Base-by-base conservation (phyloP, 2,888 invertebrate genomes). In the Coenonympha arcania region DNA sequence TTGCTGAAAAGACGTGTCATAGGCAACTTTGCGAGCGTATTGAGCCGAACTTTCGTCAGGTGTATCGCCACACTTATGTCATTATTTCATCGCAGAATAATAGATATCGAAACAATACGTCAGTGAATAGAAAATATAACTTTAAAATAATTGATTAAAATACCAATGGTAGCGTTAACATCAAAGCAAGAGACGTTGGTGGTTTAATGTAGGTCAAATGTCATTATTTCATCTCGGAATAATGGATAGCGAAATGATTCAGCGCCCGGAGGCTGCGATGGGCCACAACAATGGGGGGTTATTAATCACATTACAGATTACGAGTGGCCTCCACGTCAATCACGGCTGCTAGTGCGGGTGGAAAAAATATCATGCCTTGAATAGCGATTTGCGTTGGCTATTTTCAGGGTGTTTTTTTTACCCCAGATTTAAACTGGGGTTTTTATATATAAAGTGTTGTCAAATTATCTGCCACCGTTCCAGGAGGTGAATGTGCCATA, bases 221-320 rank as follows among this genome's bases (percentile, higher is more conserved):
- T 43, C 20, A 43, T 43, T 18, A 30, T 24, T 30, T 33, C 31
- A 41, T 41, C 43, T 16, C 15, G 15, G 31, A 24, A 44, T 44
- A 44, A 44, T 44, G 24, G 33, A 34, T 34, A 30, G 19, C 13
- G 36, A 36, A 48, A 34, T 42, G 19, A 48, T 34, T 42, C 48
- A 36, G 48, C 42, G 33, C 34, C 48, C 11, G 18, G 18, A 36
- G 34, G 36, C 28, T 48, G 37, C 37, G 39, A 44, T 44, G 49
- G 30, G 13, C 44, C 44, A 47, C 40, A 47, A 55, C 52, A 55
- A 55, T 55, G 42, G 31, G n/a, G 31, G 52, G 47, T 44, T 52
- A 55, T 55, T 52, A 55, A 55, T 55, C 55, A 50, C 52, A 48
- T 31, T 48, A 44, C 52, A 49, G 56, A 55, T 55, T 55, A 58